Evolutionary conservation across 1,140 invertebrate species (phyloP).

Genomic region (Chelonus insularis): DNA sequence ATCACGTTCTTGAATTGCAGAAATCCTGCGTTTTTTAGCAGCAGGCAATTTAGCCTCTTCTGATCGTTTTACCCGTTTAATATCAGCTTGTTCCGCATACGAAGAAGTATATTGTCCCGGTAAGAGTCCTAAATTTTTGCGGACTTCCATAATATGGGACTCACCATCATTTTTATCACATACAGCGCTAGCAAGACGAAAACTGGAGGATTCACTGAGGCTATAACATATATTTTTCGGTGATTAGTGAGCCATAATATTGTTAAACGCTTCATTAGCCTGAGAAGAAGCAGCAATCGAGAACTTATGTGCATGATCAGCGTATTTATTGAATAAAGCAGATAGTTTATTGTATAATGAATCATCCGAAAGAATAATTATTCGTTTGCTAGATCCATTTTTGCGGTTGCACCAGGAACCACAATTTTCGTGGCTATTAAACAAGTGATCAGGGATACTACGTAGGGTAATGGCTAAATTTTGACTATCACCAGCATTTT

Average conservation of each 20-base stretch:
- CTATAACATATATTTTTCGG: constrained; percentile 28
- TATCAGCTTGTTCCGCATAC: constrained; percentile 1
- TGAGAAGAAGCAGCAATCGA: too few species aligned
- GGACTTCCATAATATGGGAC: constrained; percentile 13
- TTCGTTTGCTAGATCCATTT: too few species aligned
- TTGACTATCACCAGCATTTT: too few species aligned
- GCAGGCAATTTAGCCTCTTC: constrained; percentile 7
- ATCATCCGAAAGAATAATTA: too few species aligned
- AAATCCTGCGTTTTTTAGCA: constrained; percentile 17
- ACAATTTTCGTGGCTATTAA: too few species aligned
- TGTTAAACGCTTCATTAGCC: constrained; percentile 22
- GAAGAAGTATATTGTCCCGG: constrained; percentile 6
- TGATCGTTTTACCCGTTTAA: constrained; percentile 4
- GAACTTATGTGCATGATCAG: too few species aligned
- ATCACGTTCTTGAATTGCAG: background rate
- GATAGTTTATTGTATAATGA: too few species aligned
- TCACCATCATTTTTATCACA: constrained; percentile 28
- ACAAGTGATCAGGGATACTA: too few species aligned
- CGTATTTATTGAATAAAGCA: too few species aligned
- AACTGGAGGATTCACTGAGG: constrained; percentile 20
- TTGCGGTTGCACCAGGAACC: too few species aligned
- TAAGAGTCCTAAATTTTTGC: constrained; percentile 11
- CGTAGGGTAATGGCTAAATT: too few species aligned
- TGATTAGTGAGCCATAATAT: constrained; percentile 21
- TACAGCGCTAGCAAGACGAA: constrained; percentile 21